Evolutionary conservation across 1,140 invertebrate genomes (phyloP), one percentile per base, ranked within the genome.

Genomic region (Berghia stephanieae): DNA sequence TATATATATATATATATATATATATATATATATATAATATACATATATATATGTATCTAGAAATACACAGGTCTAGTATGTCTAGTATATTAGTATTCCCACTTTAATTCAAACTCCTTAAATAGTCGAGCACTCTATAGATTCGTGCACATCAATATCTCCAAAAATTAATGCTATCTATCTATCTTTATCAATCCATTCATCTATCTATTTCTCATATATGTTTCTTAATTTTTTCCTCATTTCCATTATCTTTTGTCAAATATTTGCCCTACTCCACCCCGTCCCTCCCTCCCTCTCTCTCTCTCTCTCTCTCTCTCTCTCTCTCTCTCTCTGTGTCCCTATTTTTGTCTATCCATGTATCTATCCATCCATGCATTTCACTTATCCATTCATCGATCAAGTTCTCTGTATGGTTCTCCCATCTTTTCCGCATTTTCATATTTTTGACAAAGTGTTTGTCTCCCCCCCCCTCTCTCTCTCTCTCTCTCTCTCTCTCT

Each of bases 11-110:
- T n/a, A n/a, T n/a, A n/a, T n/a, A 49, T n/a, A 49, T n/a, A 49
- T n/a, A 49, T n/a, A 49, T 13, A n/a, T 49, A 10, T 49, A 13
- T 10, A 49, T 13, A 49, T 49, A n/a, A n/a, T n/a, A n/a, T n/a
- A n/a, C n/a, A n/a, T n/a, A n/a, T n/a, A n/a, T n/a, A n/a, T n/a
- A n/a, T 49, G 46, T 49, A 13, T 49, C 46, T 13, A 13, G 10
- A 13, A 49, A 13, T 49, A 13, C 10, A 49, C 46, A 49, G 83
- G n/a, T 79, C 74, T 60, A 83, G 81, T 13, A 80, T 74, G 27
- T 82, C 83, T 8, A 84, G 27, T 8, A 77, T 80, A 49, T 78
- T 66, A 5, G 83, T 13, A n/a, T 80, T 80, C 13, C 81, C 77
- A 13, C 75, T 72, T 10, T 75, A 67, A 49, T 44, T 36, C 38